These are phyloP conservation scores for Acanthosoma haemorrhoidale DNA, from an alignment of 2,888 invertebrate species.

Conservation along the genomic window DNA sequence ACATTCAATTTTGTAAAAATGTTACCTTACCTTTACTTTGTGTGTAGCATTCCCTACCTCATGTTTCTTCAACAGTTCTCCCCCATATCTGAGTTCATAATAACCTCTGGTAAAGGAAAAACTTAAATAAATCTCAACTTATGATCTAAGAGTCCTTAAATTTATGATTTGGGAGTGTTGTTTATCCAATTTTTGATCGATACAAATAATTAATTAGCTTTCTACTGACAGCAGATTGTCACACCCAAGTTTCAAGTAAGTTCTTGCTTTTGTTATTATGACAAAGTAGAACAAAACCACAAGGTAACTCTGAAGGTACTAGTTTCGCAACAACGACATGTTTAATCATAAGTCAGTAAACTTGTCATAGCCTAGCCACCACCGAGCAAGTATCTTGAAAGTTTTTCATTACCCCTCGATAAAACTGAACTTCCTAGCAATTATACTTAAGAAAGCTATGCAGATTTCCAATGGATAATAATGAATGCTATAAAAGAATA, in stretches of 20 bases:
- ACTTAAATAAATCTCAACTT: neutral
- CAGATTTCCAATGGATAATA: no score
- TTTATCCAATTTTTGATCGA: no score
- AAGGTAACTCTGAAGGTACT: neutral
- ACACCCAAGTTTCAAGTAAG: neutral
- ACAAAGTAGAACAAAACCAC: neutral
- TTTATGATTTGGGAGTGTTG: no score
- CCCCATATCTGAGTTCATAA: slow-evolving; percentile 49
- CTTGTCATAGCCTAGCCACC: neutral
- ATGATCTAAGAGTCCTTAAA: no score
- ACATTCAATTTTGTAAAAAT: no score
- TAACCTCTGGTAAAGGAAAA: neutral
- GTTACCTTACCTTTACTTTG: slow-evolving; percentile 35
- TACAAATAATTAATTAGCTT: no score
- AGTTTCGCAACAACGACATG: neutral
- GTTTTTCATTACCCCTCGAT: no score
- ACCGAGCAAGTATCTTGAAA: no score
- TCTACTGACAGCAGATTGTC: no score
- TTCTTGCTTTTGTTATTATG: neutral
- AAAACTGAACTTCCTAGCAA: no score
- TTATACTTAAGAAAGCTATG: no score
- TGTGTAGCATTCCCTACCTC: slow-evolving; percentile 46
- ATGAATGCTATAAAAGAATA: no score
- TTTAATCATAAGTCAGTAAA: neutral
- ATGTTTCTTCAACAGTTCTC: slow-evolving; percentile 46